A percentile compares a stretch with the other conserved stretches of the same genome.
These are phyloP conservation scores for Synergus japonicus DNA, from an alignment of 2,888 invertebrate genomes.

Conservation along the genomic window DNA sequence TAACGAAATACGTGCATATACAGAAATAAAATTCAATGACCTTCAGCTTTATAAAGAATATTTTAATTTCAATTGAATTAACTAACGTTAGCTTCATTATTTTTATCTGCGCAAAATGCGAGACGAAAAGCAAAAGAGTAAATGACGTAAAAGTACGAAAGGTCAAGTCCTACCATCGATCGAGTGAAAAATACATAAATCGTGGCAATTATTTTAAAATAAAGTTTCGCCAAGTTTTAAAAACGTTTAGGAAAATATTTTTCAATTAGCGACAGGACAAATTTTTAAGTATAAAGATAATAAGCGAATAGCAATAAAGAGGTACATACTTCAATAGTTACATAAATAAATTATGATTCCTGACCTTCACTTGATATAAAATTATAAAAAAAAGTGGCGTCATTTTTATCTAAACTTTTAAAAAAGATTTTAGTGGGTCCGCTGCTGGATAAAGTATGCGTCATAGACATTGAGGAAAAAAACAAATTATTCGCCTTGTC, in stretches of 20 bases:
- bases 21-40: neutral
- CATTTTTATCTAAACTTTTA: neutral
- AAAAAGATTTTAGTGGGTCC: neutral
- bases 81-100: neutral
- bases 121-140: neutral
- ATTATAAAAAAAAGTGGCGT: neutral
- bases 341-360: slow-evolving; percentile 9
- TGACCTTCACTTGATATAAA: slow-evolving; percentile 1
- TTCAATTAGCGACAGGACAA: no score
- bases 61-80: neutral
- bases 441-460: neutral
- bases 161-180: neutral
- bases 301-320: neutral
- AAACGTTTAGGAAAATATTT: neutral
- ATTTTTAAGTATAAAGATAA: neutral
- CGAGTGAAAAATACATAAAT: no score
- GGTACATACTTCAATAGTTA: neutral
- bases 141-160: neutral
- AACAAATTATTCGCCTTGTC: slow-evolving; percentile 41
- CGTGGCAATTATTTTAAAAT: neutral
- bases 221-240: neutral
- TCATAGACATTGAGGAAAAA: slow-evolving; percentile 40
- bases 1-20: neutral
- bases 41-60: neutral
- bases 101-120: neutral